These are phyloP conservation scores for Ceyx margarethae DNA, from an alignment of 2,113 vertebrate genomes.

Conservation along the genomic window DNA sequence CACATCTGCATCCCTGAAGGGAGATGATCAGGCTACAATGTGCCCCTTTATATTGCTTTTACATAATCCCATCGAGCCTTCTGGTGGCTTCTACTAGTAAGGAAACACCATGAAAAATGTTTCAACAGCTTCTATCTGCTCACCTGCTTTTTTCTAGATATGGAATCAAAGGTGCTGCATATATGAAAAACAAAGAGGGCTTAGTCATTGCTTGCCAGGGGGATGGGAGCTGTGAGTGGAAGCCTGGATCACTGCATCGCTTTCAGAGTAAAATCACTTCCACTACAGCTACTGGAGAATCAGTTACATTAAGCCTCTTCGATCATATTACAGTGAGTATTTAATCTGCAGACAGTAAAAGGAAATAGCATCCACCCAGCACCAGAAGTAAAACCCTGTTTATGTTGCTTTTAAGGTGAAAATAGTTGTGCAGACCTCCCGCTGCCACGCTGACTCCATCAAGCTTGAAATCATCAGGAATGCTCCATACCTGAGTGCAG, in stretches of 20 bases:
- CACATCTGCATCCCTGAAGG: neutral
- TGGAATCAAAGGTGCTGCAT: conserved; percentile 88
- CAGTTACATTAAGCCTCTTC: conserved; percentile 83
- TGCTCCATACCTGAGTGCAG: conserved; percentile 29
- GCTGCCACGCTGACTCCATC: conserved; percentile 82
- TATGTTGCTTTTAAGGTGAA: conserved; percentile 77
- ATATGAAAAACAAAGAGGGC: conserved; percentile 87
- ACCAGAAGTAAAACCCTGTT: neutral
- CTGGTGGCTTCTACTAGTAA: neutral
- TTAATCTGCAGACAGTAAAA: neutral
- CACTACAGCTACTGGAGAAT: conserved; percentile 68
- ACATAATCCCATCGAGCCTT: neutral
- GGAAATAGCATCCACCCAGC: neutral
- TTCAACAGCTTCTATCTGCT: neutral
- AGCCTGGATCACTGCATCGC: conserved; percentile 80
- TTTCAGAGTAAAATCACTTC: conserved; percentile 81
- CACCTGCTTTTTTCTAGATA: conserved; percentile 74
- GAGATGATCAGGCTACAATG: neutral
- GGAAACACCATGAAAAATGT: neutral
- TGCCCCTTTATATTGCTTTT: neutral
- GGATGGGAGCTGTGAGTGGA: conserved; percentile 81
- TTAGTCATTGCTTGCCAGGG: conserved; percentile 76
- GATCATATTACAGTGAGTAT: conserved; percentile 88
- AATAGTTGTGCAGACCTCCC: conserved; percentile 78
- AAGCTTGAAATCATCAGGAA: conserved; percentile 83